phyloP scores from a whole-genome alignment of 2,113 vertebrate species.

The Apodemus speciosus region DNA sequence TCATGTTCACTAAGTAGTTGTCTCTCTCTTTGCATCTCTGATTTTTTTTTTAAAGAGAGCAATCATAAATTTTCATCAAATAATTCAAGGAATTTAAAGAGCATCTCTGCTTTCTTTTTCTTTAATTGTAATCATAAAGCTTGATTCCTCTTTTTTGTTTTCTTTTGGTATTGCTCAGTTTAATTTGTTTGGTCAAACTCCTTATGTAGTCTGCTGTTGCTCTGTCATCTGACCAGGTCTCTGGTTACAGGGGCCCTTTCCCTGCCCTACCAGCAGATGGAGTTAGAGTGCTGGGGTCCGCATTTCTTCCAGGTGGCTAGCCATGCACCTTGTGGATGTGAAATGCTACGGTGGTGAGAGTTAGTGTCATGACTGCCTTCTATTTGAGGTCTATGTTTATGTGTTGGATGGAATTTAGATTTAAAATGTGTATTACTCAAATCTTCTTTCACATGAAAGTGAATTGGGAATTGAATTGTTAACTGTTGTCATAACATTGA shows the following conservation, averaged over 20 bases:
- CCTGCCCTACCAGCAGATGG: not conserved
- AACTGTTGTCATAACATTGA: conserved; percentile 14
- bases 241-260: not conserved
- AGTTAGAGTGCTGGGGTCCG: not conserved
- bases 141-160: not conserved
- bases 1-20: not conserved
- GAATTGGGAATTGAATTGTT: conserved; percentile 12
- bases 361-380: not conserved
- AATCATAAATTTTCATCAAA: not conserved
- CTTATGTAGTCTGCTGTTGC: not conserved
- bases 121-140: not conserved
- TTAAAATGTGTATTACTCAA: conserved; percentile 3
- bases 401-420: not conserved
- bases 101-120: not conserved
- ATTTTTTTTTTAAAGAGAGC: not conserved
- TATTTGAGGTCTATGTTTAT: conserved; percentile 10
- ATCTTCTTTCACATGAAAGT: conserved; percentile 7
- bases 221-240: not conserved
- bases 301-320: not conserved
- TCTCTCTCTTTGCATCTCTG: conserved; percentile 5
- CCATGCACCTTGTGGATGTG: not conserved
- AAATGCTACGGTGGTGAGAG: not conserved
- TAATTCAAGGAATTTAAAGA: not conserved
- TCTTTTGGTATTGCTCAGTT: not conserved
- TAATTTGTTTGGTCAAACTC: not conserved